Conservation (phyloP, 1,140 invertebrate genomes). For the Drosophila asahinai region DNA sequence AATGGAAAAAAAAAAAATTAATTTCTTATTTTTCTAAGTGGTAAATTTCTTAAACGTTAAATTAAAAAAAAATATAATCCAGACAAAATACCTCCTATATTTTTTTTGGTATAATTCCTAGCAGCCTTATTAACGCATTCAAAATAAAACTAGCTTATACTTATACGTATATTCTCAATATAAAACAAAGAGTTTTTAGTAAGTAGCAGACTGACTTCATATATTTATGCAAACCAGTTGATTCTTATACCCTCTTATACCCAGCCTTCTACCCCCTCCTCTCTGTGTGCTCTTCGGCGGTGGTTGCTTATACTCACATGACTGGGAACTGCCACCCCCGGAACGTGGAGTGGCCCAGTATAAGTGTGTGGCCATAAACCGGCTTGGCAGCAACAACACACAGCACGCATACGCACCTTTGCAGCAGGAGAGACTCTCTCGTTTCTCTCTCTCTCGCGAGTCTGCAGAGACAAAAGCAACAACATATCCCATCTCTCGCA, state of each 20-base stretch:
- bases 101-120: background rate
- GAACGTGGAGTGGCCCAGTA: slow-evolving; percentile 19
- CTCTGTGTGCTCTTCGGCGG: background rate
- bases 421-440: background rate
- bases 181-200: background rate
- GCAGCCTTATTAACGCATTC: background rate
- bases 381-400: slow-evolving; percentile 15
- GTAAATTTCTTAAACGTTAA: too few relatives aligned
- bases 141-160: background rate
- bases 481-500: background rate
- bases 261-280: background rate
- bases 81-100: background rate
- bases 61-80: too few relatives aligned
- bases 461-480: background rate
- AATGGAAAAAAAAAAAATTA: too few relatives aligned
- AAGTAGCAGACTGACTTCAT: background rate
- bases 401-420: slow-evolving; percentile 16
- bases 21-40: too few relatives aligned
- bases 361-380: slow-evolving; percentile 25
- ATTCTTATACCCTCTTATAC: background rate
- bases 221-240: background rate
- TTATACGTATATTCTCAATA: background rate
- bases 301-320: background rate
- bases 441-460: too few relatives aligned
- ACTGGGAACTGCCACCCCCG: slow-evolving; percentile 7